phyloP scores from a whole-genome alignment of 2,888 invertebrate species.

The Brachyptera risi region DNA sequence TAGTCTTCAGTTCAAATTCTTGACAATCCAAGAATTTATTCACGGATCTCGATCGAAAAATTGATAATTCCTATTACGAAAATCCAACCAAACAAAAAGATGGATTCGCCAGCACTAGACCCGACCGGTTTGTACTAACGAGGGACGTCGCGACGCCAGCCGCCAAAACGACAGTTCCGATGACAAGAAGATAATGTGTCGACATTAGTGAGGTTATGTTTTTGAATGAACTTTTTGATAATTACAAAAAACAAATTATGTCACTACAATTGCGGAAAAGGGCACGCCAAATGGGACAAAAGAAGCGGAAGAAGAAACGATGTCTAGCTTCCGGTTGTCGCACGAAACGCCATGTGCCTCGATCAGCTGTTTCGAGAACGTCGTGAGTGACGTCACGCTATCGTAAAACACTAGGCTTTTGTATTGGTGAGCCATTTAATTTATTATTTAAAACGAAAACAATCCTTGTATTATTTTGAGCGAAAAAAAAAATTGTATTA shows the following conservation, averaged over 20 bases:
- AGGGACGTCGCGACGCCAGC: neutral
- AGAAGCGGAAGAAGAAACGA: conserved; percentile 21
- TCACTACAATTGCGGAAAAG: conserved; percentile 4
- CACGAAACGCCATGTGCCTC: neutral
- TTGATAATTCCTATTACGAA: neutral
- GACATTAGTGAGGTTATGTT: neutral
- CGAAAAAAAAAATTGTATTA: too few relatives aligned
- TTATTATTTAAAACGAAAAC: too few relatives aligned
- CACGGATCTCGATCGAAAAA: neutral
- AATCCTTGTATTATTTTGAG: too few relatives aligned
- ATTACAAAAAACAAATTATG: neutral
- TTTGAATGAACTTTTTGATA: neutral
- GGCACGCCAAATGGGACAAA: conserved; percentile 13
- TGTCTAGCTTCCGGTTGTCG: neutral
- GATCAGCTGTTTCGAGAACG: conserved; percentile 5
- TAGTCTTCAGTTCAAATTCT: too few relatives aligned
- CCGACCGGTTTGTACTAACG: conserved; percentile 10
- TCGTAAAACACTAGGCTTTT: conserved; percentile 3
- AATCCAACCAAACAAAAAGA: neutral
- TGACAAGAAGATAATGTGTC: neutral
- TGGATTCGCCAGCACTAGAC: conserved; percentile 13
- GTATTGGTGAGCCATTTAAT: conserved; percentile 14
- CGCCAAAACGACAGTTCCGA: neutral
- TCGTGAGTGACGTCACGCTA: neutral
- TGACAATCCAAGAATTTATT: too few relatives aligned